phyloP scores from a whole-genome alignment of 2,888 invertebrate species.

The Subacronicta megacephala region DNA sequence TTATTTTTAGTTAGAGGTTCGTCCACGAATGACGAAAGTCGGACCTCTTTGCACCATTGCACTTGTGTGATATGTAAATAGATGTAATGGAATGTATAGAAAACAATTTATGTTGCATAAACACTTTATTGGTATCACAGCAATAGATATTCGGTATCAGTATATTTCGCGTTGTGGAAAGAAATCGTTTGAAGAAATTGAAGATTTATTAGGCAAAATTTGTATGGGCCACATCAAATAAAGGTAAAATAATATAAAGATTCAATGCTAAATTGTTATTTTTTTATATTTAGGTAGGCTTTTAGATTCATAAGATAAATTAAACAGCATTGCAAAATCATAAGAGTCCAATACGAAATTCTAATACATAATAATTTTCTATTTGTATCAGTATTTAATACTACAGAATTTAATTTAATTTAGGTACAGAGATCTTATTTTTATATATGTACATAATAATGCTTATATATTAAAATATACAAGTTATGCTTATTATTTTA shows the following conservation, averaged over 20 bases:
- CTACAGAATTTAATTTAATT: no score
- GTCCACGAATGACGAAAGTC: conserved; percentile 68
- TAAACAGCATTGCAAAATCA: conserved; percentile 10
- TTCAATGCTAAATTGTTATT: neutral
- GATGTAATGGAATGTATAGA: conserved; percentile 61
- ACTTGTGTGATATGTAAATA: conserved; percentile 64
- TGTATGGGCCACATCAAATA: conserved; percentile 14
- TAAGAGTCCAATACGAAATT: conserved; percentile 17
- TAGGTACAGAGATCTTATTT: conserved; percentile 29
- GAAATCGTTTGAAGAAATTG: conserved; percentile 17
- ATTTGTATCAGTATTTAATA: conserved; percentile 16
- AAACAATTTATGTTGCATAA: conserved; percentile 52
- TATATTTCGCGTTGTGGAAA: conserved; percentile 29
- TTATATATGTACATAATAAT: conserved; percentile 50
- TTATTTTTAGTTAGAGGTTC: conserved; percentile 65
- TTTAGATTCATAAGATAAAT: conserved; percentile 8
- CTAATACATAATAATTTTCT: conserved; percentile 15
- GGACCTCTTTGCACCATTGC: conserved; percentile 70
- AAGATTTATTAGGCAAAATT: conserved; percentile 16
- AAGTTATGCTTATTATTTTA: conserved; percentile 45
- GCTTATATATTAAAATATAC: conserved; percentile 42
- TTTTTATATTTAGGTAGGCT: conserved; percentile 25
- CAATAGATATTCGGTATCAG: conserved; percentile 24
- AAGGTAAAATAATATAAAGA: conserved; percentile 38
- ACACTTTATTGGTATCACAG: conserved; percentile 36